Percentiles rank a stretch among this genome's conserved stretches.
Conservation (phyloP, 2,113 vertebrate species). For the Alces alces region DNA sequence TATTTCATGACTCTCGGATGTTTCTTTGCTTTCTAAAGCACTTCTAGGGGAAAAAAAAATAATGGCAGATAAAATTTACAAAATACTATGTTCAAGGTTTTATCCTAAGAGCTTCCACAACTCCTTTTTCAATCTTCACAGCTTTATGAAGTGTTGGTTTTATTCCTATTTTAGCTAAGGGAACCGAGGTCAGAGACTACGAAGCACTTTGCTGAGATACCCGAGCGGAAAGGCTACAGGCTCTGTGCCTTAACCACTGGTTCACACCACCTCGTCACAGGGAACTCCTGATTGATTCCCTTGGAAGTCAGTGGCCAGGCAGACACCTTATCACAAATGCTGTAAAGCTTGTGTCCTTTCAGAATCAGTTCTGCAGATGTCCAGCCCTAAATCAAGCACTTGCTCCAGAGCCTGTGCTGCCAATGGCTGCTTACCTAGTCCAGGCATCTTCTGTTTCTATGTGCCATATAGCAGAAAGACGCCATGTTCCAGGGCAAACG, state of each 20-base stretch:
- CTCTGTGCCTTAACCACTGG: not conserved
- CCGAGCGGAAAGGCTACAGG: accelerated
- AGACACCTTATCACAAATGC: not conserved
- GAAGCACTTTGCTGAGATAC: not conserved
- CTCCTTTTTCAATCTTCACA: not conserved
- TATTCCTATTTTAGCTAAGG: not conserved
- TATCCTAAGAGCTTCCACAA: not conserved
- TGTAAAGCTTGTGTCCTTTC: not conserved
- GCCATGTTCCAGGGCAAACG: not conserved
- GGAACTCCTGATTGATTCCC: not conserved
- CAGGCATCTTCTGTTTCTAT: not conserved
- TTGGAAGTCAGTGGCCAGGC: not conserved
- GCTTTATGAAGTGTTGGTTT: not conserved
- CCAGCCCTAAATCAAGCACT: not conserved
- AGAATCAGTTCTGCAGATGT: not conserved
- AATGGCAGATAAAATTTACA: not conserved
- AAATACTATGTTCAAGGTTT: not conserved
- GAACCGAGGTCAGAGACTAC: not conserved
- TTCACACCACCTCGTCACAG: not conserved
- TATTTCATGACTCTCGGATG: not conserved
- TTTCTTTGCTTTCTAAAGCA: not conserved
- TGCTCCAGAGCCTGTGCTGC: not conserved
- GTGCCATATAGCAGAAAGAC: not conserved
- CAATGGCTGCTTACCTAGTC: not conserved
- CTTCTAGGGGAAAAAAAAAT: not conserved